phyloP scores from a whole-genome alignment of 1,140 invertebrate species.

The Leptinotarsa lineolata region DNA sequence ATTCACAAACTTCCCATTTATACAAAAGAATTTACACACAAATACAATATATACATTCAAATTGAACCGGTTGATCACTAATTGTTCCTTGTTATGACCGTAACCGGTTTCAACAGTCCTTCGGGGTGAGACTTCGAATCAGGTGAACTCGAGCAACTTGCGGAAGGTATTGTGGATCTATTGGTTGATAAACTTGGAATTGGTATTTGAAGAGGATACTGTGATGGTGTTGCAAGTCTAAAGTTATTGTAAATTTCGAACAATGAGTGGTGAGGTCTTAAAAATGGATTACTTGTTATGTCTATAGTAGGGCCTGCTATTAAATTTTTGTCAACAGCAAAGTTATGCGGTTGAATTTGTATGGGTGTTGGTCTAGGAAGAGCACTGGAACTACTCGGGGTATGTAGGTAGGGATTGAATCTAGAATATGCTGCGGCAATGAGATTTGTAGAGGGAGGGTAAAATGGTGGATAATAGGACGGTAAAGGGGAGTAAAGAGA shows the following conservation, averaged over 20 bases:
- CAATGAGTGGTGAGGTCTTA: conserved; percentile 39
- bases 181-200: conserved; percentile 28
- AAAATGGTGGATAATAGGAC: conserved; percentile 39
- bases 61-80: no score
- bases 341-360: conserved; percentile 33
- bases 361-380: conserved; percentile 31
- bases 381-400: conserved; percentile 34
- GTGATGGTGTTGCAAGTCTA: conserved; percentile 40
- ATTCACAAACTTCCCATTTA: no score
- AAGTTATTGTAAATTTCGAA: conserved; percentile 49
- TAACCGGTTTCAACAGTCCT: conserved; percentile 52
- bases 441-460: conserved; percentile 34
- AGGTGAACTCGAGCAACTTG: conserved; percentile 26
- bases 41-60: no score
- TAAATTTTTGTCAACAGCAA: conserved; percentile 26
- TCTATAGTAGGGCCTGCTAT: conserved; percentile 15
- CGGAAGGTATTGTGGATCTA: conserved; percentile 23
- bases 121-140: conserved; percentile 36
- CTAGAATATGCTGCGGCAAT: conserved; percentile 41
- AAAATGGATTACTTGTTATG: conserved; percentile 29
- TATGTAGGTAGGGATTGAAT: conserved; percentile 50
- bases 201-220: conserved; percentile 46
- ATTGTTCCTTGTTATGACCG: conserved; percentile 50
- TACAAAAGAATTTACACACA: no score
- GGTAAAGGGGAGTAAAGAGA: conserved; percentile 59